Evolutionary conservation across 2,113 vertebrate species (phyloP), one percentile per base, ranked within the genome.

Genomic region (Malaclemys terrapin): DNA sequence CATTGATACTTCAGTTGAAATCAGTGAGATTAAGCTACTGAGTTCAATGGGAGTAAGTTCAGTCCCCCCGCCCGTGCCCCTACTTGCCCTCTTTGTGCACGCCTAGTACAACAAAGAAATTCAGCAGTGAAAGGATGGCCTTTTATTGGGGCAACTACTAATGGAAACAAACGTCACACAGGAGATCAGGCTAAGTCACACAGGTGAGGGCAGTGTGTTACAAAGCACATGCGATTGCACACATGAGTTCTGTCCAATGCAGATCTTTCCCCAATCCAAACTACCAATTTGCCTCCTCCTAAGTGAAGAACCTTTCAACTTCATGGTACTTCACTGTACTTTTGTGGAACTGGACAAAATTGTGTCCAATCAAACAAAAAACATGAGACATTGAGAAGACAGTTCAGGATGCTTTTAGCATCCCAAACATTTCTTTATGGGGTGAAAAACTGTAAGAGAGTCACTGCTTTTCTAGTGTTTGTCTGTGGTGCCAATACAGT

Each of bases 401-500:
- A 89, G 2, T 0, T 2, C 75, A 53, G 12, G 52, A 76, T 89
- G 59, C 56, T 62, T 89, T 93, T 80, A 69, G 65, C 49, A 91
- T 0, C 3, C 29, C 24, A 56, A 80, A 45, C 17, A 62, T 27
- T 78, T 93, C 47, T 69, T 82, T 72, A n/a, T 20, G 89, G 47
- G 31, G 31, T 6, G 90, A 56, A 87, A 92, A 82, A 53, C 47
- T 49, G 54, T 81, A 89, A 8, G 11, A 14, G n/a, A 50, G 35
- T 93, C 47, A 87, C 78, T 84, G 45, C 82, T 94, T 85, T 69
- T 84, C 27, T 85, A 45, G 59, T 80, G 91, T 93, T 85, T 87
- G 91, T 90, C 93, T 89, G 65, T 72, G n/a, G 95, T 96, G 93
- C 88, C 87, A 91, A 92, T 90, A 84, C 83, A 94, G 87, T 87